phyloP scores from a whole-genome alignment of 1,140 invertebrate genomes.

The Steinernema khuongi region DNA sequence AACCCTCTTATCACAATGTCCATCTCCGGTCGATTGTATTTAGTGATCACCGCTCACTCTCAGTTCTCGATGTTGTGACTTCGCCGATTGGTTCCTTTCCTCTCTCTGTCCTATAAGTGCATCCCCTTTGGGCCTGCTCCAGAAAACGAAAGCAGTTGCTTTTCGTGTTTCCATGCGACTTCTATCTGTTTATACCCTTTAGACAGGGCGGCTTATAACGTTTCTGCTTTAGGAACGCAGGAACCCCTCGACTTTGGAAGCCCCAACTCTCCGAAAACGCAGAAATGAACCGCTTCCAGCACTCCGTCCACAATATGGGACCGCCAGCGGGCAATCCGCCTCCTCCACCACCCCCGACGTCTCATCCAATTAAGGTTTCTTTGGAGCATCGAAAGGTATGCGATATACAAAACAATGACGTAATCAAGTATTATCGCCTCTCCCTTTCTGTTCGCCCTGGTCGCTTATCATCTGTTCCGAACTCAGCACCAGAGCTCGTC shows the following conservation, averaged over 20 bases:
- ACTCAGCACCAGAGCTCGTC: no score
- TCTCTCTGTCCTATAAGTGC: no score
- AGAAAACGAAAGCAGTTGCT: no score
- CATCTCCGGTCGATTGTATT: no score
- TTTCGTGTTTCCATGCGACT: no score
- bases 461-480: no score
- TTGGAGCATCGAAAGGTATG: slow-evolving; percentile 36
- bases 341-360: slow-evolving; percentile 17
- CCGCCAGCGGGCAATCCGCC: background rate
- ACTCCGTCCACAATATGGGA: background rate
- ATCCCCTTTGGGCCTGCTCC: no score
- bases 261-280: slow-evolving; percentile 36
- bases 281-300: slow-evolving; percentile 28
- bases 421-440: background rate
- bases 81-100: no score
- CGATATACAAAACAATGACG: slow-evolving; percentile 16
- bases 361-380: slow-evolving; percentile 23
- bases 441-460: no score
- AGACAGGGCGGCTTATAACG: background rate
- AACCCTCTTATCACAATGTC: no score
- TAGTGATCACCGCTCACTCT: no score
- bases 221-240: slow-evolving; percentile 18
- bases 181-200: background rate
- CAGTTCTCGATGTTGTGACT: no score
- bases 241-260: slow-evolving; percentile 30